Conservation (phyloP, 2,888 invertebrate species). For the Chymomyza caudatula region DNA sequence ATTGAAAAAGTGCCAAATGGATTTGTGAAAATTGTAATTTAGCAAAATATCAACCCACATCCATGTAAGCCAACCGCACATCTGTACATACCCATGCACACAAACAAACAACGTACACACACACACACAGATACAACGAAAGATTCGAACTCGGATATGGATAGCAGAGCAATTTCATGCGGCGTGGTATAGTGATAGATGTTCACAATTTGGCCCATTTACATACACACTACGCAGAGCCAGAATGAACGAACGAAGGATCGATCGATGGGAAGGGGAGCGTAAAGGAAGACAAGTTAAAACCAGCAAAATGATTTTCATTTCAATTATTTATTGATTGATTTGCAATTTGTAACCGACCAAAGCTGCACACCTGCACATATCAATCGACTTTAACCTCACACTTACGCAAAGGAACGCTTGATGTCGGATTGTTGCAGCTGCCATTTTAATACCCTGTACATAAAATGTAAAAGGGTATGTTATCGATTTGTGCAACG, state of each 20-base stretch:
- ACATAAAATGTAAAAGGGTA: background rate
- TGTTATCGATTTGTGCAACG: too few species aligned
- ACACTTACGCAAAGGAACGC: slow-evolving; percentile 5
- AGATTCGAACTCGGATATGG: background rate
- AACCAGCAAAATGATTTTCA: slow-evolving; percentile 74
- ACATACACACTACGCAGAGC: slow-evolving; percentile 52
- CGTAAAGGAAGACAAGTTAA: slow-evolving; percentile 59
- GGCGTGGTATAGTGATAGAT: slow-evolving; percentile 55
- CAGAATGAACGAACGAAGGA: slow-evolving; percentile 49
- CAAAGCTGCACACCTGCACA: slow-evolving; percentile 70
- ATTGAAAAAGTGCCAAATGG: slow-evolving; percentile 49
- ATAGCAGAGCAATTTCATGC: background rate
- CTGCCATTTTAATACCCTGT: background rate
- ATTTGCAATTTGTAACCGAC: slow-evolving; percentile 74
- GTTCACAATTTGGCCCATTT: slow-evolving; percentile 69
- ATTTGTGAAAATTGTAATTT: slow-evolving; percentile 60
- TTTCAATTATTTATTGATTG: slow-evolving; percentile 74
- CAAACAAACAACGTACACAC: background rate
- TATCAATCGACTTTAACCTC: slow-evolving; percentile 15
- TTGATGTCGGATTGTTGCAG: background rate
- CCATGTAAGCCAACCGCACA: slow-evolving; percentile 2
- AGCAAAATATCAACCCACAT: slow-evolving; percentile 42
- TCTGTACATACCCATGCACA: background rate
- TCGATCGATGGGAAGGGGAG: background rate
- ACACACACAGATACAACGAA: background rate